Conservation (phyloP, 2,113 vertebrate genomes). For the cattle (Bos taurus) region DNA sequence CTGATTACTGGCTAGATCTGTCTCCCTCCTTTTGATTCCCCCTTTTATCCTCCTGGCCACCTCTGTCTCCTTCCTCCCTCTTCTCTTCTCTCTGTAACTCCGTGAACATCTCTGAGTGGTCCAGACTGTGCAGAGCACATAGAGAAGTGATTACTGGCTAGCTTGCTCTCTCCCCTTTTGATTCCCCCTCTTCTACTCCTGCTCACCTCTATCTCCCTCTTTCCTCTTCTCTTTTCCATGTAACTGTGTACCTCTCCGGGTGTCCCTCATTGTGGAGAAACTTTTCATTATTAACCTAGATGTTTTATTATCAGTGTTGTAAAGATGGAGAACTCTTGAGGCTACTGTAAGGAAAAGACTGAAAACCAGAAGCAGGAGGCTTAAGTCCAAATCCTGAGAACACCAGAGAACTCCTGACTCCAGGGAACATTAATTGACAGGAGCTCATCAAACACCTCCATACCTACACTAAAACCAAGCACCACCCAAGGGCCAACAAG, state of each 20-base stretch:
- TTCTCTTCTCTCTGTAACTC: not conserved
- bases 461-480: too few species aligned
- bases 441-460: not conserved
- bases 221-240: not conserved
- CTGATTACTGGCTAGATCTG: not conserved
- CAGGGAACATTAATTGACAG: not conserved
- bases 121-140: not conserved
- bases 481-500: too few species aligned
- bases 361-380: not conserved
- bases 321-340: not conserved
- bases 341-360: not conserved
- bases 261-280: not conserved
- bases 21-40: not conserved
- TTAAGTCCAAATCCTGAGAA: not conserved
- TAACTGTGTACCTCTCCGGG: not conserved
- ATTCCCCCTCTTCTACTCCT: not conserved
- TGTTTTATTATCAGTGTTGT: not conserved
- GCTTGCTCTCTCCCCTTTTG: not conserved
- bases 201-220: not conserved
- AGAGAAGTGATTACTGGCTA: not conserved
- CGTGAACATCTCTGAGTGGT: not conserved
- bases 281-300: not conserved
- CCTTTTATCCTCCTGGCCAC: not conserved
- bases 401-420: not conserved
- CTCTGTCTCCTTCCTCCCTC: not conserved